A percentile compares a stretch with the other conserved stretches of the same genome.
Conservation (phyloP, 2,113 vertebrate species). For the Tychaedon coryphoeus region DNA sequence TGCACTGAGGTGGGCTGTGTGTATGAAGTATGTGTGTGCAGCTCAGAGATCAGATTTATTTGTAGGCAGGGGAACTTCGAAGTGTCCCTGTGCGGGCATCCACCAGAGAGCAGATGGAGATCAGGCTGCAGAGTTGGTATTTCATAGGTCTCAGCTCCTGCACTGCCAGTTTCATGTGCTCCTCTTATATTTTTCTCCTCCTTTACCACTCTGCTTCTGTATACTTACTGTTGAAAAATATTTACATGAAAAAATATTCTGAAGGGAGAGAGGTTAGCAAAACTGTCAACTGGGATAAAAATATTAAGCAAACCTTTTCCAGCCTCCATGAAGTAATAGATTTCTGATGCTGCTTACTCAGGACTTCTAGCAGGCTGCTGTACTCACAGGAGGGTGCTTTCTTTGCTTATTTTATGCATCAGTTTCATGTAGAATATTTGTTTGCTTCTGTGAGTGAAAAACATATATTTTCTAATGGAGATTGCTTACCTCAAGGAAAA, state of each 20-base stretch:
- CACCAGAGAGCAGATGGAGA: neutral
- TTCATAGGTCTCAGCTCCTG: neutral
- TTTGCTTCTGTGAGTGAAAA: neutral
- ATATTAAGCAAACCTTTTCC: neutral
- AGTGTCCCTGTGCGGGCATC: neutral
- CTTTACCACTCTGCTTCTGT: neutral
- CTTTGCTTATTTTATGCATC: neutral
- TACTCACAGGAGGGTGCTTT: neutral
- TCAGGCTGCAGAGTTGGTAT: neutral
- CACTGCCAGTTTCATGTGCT: rapidly evolving
- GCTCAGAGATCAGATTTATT: neutral
- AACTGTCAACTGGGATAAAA: neutral
- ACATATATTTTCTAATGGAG: neutral
- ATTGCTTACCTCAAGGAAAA: neutral
- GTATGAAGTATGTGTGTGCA: neutral
- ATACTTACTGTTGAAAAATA: neutral
- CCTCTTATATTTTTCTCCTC: neutral
- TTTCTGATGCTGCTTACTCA: neutral
- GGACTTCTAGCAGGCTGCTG: neutral
- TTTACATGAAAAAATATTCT: neutral
- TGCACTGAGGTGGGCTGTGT: neutral
- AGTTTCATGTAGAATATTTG: neutral
- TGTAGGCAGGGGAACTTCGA: neutral
- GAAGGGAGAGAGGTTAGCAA: neutral
- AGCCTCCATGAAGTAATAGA: neutral